A percentile compares a stretch with the other conserved stretches of the same genome.
Evolutionary conservation across 2,797 vertebrate species (phyloP).

Genomic region (Borostomias antarcticus): DNA sequence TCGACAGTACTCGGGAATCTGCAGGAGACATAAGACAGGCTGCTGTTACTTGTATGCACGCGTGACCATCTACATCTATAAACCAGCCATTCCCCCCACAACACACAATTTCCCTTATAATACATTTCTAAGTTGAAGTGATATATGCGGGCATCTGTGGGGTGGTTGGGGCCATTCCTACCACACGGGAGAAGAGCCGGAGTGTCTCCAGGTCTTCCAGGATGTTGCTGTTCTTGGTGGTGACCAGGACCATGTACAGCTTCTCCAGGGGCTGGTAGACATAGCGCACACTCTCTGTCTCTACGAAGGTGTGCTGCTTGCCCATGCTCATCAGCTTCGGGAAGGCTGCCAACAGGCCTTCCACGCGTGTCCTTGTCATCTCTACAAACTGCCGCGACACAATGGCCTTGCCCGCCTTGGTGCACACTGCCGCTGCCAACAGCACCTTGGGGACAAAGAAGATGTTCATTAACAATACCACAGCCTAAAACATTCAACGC

Average conservation of each 20-base stretch:
- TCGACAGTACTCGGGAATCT: constrained; percentile 98
- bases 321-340: constrained; percentile 98
- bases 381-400: constrained; percentile 98
- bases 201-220: constrained; percentile 97
- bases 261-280: constrained; percentile 99
- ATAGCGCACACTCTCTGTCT: constrained; percentile 97
- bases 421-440: constrained; percentile 98
- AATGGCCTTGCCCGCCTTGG: constrained; percentile 96
- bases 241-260: constrained; percentile 98
- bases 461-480: neutral
- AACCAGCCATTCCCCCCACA: neutral
- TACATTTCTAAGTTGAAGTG: neutral
- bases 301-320: constrained; percentile 99
- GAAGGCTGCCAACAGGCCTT: constrained; percentile 94
- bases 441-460: constrained; percentile 83
- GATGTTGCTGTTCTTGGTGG: constrained; percentile 99
- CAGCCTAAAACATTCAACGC: neutral
- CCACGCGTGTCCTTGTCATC: constrained; percentile 95
- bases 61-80: neutral
- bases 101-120: neutral
- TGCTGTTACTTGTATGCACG: neutral
- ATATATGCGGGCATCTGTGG: constrained; percentile 64
- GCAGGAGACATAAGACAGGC: neutral
- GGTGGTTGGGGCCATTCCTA: constrained; percentile 83
- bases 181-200: constrained; percentile 96